Conservation (phyloP, 30 jellyfish, hydroid and myxozoan species). For the Sanderia malayensis region DNA sequence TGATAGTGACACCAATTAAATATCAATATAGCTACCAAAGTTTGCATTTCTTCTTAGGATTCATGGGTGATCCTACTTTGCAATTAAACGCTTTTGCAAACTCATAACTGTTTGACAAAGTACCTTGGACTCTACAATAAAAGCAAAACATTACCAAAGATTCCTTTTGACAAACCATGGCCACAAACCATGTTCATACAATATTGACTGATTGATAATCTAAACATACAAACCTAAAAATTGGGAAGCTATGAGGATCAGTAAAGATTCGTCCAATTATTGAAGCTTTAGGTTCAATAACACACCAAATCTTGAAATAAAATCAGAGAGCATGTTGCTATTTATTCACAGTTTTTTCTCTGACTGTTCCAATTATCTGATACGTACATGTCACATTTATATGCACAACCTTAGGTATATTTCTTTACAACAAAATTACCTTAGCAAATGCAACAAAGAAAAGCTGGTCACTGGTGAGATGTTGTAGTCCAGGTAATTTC, state of each 20-base stretch:
- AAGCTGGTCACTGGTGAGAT: slow-evolving; percentile 45
- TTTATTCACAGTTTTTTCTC: too few relatives aligned
- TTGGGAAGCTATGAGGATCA: slow-evolving; percentile 51
- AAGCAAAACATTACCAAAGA: neutral
- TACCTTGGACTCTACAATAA: slow-evolving; percentile 42
- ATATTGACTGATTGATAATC: neutral
- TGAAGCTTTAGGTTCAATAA: slow-evolving; percentile 23
- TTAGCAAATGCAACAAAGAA: slow-evolving; percentile 56
- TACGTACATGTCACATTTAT: too few relatives aligned
- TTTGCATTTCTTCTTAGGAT: slow-evolving; percentile 56
- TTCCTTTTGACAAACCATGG: neutral
- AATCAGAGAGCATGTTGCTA: neutral
- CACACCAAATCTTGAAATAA: slow-evolving; percentile 44
- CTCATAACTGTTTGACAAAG: slow-evolving; percentile 44
- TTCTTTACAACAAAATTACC: too few relatives aligned
- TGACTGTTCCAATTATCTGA: too few relatives aligned
- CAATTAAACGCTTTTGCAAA: slow-evolving; percentile 63
- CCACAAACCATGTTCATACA: neutral
- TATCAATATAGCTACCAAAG: slow-evolving; percentile 67
- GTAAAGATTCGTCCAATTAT: slow-evolving; percentile 21
- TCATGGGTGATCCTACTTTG: slow-evolving; percentile 53
- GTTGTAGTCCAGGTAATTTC: slow-evolving; percentile 54
- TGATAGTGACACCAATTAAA: too few relatives aligned
- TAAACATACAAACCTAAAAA: slow-evolving; percentile 18
- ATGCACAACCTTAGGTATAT: too few relatives aligned